A percentile compares a stretch with the other conserved stretches of the same genome.
Evolutionary conservation across 64 coral and sea anemone species (phyloP).

Genomic region (Porites australiensis): DNA sequence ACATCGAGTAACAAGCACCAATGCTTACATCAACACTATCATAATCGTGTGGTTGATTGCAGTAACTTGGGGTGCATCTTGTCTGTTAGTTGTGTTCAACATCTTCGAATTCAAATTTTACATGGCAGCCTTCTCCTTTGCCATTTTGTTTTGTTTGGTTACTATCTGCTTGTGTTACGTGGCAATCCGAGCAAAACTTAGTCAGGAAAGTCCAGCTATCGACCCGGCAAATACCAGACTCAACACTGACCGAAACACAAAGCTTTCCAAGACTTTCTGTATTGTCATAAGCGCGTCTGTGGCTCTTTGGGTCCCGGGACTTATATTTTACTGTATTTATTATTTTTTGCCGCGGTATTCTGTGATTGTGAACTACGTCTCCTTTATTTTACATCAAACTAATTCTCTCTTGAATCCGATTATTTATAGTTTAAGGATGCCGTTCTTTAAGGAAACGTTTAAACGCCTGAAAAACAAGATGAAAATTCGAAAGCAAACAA

Average conservation of each 20-base stretch:
- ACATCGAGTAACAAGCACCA: not conserved
- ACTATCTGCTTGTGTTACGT: not conserved
- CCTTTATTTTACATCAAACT: not conserved
- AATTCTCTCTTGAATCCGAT: slow-evolving; percentile 9
- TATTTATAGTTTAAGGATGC: not conserved
- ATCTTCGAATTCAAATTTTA: not conserved
- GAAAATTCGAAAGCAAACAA: too few relatives aligned
- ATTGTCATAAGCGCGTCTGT: too few relatives aligned
- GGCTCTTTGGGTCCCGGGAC: too few relatives aligned
- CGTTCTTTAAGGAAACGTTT: not conserved
- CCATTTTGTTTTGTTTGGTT: not conserved
- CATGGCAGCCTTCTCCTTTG: not conserved
- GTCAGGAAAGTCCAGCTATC: not conserved
- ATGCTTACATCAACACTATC: not conserved
- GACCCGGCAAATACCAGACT: not conserved
- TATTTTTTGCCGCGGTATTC: not conserved
- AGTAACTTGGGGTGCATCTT: not conserved
- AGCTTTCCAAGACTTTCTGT: too few relatives aligned
- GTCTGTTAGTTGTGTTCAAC: not conserved
- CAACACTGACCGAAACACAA: too few relatives aligned
- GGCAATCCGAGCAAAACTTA: not conserved
- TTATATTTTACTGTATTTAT: too few relatives aligned
- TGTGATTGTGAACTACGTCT: not conserved
- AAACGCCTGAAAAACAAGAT: not conserved
- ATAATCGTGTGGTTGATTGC: not conserved